Evolutionary conservation across 2,888 invertebrate genomes (phyloP).

Genomic region (Hipparchia sbordonii): DNA sequence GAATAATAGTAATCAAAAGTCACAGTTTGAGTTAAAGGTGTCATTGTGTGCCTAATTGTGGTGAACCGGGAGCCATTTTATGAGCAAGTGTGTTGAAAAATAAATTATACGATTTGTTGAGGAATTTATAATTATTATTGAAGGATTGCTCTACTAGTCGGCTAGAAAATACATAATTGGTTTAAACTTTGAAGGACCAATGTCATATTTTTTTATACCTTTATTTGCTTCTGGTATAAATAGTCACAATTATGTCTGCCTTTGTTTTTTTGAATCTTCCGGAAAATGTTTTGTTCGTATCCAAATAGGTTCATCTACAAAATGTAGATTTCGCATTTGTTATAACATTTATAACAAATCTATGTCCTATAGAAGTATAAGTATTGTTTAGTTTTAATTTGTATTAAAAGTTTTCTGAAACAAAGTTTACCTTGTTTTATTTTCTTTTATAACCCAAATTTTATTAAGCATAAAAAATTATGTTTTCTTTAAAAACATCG

Average conservation of each 20-base stretch:
- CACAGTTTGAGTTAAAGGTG: too few species aligned
- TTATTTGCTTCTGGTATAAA: neutral
- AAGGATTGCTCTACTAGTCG: neutral
- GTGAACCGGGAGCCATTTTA: too few species aligned
- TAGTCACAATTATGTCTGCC: conserved; percentile 1
- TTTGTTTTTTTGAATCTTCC: neutral
- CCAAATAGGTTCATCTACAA: conserved; percentile 5
- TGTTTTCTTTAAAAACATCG: too few species aligned
- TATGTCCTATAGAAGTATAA: conserved; percentile 45
- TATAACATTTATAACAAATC: conserved; percentile 76
- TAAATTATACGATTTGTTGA: too few species aligned
- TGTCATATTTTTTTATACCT: neutral
- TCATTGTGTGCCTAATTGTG: too few species aligned
- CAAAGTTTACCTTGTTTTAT: conserved; percentile 6
- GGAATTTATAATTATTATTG: too few species aligned
- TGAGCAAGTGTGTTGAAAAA: too few species aligned
- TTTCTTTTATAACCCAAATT: neutral
- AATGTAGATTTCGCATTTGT: conserved; percentile 50
- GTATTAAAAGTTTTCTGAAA: conserved; percentile 31
- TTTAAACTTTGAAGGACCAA: neutral
- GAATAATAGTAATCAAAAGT: too few species aligned
- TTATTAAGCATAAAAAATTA: too few species aligned
- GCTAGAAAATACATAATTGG: neutral
- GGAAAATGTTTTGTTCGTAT: neutral
- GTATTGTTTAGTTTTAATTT: conserved; percentile 42